These are phyloP conservation scores for Microcebus murinus DNA, from an alignment of 2,113 vertebrate genomes.

Conservation along the genomic window DNA sequence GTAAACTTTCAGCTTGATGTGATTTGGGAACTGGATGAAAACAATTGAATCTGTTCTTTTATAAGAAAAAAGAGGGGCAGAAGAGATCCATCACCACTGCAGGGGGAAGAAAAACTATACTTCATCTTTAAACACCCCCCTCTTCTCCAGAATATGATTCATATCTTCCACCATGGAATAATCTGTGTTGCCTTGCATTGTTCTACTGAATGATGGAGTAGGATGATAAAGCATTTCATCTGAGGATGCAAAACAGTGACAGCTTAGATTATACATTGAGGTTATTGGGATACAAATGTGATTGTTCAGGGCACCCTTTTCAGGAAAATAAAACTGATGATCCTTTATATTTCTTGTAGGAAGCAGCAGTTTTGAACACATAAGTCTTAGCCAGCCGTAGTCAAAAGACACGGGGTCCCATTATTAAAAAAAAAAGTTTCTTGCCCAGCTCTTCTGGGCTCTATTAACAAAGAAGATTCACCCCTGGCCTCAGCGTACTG, in stretches of 20 bases:
- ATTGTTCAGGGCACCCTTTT: neutral
- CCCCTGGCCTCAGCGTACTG: neutral
- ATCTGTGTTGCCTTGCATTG: neutral
- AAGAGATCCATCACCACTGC: constrained; percentile 40
- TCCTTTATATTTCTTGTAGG: constrained; percentile 49
- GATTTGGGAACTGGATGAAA: constrained; percentile 33
- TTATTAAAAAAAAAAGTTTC: constrained; percentile 8
- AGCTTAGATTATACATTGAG: constrained; percentile 44
- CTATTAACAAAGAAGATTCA: constrained; percentile 68
- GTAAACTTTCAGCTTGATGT: constrained; percentile 40
- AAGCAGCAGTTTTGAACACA: constrained; percentile 49
- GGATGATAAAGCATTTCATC: constrained; percentile 45
- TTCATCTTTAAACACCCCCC: constrained; percentile 14
- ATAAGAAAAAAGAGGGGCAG: constrained; percentile 42
- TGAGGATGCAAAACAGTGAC: constrained; percentile 50
- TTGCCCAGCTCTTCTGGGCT: neutral
- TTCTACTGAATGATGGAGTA: constrained; percentile 32
- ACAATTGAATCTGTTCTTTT: constrained; percentile 42
- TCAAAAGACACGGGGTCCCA: constrained; percentile 28
- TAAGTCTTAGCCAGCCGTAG: constrained; percentile 21
- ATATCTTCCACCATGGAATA: neutral
- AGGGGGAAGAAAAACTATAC: constrained; percentile 41
- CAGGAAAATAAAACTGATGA: constrained; percentile 48
- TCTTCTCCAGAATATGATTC: constrained; percentile 23
- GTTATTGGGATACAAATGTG: constrained; percentile 48